Conservation (phyloP, 2,888 invertebrate genomes). For the Drosophila sordidapex region DNA sequence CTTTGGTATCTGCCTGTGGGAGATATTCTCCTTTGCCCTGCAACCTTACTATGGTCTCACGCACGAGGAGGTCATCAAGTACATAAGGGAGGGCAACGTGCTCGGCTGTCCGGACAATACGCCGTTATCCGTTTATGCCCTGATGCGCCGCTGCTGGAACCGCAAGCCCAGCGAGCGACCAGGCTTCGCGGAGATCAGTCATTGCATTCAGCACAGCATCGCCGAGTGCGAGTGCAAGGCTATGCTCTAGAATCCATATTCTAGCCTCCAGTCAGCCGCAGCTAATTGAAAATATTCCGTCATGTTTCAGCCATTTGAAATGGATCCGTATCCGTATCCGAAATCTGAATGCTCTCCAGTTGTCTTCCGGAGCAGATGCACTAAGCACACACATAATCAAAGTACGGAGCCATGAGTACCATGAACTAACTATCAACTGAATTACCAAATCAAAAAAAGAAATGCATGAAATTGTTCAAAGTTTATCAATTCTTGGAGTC, state of each 20-base stretch:
- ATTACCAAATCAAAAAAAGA: neutral
- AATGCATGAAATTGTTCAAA: neutral
- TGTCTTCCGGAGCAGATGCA: slow-evolving; percentile 68
- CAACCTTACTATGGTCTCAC: slow-evolving; percentile 99
- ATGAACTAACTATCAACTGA: slow-evolving; percentile 22
- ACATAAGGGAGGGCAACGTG: slow-evolving; percentile 96
- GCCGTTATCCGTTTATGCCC: slow-evolving; percentile 92
- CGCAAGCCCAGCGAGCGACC: slow-evolving; percentile 94
- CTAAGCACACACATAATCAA: slow-evolving; percentile 32
- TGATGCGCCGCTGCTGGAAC: slow-evolving; percentile 98
- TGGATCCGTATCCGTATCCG: slow-evolving; percentile 47
- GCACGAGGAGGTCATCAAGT: slow-evolving; percentile 98
- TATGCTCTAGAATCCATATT: slow-evolving; percentile 69
- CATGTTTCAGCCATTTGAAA: slow-evolving; percentile 50
- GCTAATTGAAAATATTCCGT: slow-evolving; percentile 55
- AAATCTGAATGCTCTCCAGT: slow-evolving; percentile 58
- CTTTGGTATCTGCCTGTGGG: slow-evolving; percentile 98
- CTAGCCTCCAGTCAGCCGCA: neutral
- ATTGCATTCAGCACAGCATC: slow-evolving; percentile 90
- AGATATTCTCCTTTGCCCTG: slow-evolving; percentile 97
- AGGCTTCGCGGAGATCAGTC: slow-evolving; percentile 92
- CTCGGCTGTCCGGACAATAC: slow-evolving; percentile 96
- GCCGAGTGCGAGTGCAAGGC: slow-evolving; percentile 84
- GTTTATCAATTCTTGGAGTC: neutral
- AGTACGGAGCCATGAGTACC: slow-evolving; percentile 9